These are phyloP conservation scores for Matsumyia berberina DNA, from an alignment of 2,888 invertebrate species.

Conservation along the genomic window DNA sequence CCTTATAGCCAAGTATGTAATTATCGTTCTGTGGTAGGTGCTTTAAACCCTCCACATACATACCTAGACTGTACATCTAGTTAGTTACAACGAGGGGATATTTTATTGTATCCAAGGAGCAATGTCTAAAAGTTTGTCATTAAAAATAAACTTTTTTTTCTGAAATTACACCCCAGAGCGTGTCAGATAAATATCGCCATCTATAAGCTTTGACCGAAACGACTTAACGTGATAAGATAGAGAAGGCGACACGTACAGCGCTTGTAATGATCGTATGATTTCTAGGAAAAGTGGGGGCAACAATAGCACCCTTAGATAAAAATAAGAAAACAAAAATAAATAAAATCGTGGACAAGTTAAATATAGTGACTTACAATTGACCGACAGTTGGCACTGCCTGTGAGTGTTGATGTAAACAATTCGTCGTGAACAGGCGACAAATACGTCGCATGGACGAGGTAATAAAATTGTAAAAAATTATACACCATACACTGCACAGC, in stretches of 20 bases:
- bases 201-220: conserved; percentile 24
- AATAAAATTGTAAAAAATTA: conserved; percentile 11
- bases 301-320: conserved; percentile 14
- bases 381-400: conserved; percentile 21
- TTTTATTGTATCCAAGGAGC: neutral
- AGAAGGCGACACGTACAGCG: neutral
- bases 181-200: conserved; percentile 8
- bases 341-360: conserved; percentile 13
- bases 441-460: neutral
- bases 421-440: conserved; percentile 5
- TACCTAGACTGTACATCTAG: no score
- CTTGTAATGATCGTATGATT: conserved; percentile 38
- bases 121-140: neutral
- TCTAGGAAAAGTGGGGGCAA: neutral
- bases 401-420: conserved; percentile 21
- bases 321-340: conserved; percentile 52
- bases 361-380: conserved; percentile 49
- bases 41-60: no score
- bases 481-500: neutral
- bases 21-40: conserved; percentile 9
- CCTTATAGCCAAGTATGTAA: neutral
- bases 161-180: neutral
- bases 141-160: neutral
- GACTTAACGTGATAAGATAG: neutral
- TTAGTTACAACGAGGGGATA: neutral